Conservation (phyloP, 1,140 invertebrate genomes). For the Anastatus disparis region DNA sequence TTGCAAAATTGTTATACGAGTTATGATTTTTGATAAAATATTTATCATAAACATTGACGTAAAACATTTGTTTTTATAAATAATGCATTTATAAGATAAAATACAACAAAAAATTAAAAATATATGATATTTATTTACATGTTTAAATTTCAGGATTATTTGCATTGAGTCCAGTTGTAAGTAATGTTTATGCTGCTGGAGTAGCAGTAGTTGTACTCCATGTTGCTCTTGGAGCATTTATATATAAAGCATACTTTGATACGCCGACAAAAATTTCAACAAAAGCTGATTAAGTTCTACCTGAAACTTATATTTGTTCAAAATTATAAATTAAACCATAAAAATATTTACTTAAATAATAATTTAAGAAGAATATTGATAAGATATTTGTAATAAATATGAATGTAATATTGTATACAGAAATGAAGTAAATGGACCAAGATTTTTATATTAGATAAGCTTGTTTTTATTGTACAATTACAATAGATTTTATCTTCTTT, state of each 20-base stretch:
- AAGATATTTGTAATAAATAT: too few species aligned
- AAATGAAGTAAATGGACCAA: conserved; percentile 21
- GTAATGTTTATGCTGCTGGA: conserved; percentile 80
- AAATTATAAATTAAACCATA: neutral
- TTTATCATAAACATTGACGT: conserved; percentile 7
- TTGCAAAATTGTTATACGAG: conserved; percentile 29
- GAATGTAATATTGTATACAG: too few species aligned
- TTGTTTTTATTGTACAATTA: conserved; percentile 42
- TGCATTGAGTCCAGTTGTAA: conserved; percentile 70
- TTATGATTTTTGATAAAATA: conserved; percentile 26
- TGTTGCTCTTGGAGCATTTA: conserved; percentile 78
- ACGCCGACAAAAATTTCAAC: conserved; percentile 48
- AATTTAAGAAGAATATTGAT: neutral
- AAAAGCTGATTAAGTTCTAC: conserved; percentile 56
- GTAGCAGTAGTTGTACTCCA: conserved; percentile 78
- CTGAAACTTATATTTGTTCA: neutral
- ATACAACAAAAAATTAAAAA: neutral
- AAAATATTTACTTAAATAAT: conserved; percentile 2
- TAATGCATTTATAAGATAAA: conserved; percentile 44
- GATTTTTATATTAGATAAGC: conserved; percentile 39
- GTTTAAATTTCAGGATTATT: conserved; percentile 64
- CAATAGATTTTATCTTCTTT: conserved; percentile 34
- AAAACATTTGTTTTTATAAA: conserved; percentile 36
- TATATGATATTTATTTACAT: conserved; percentile 10
- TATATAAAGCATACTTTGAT: conserved; percentile 80